A percentile compares a stretch with the other conserved stretches of the same genome.
These are phyloP conservation scores for Stylophora pistillata DNA, from an alignment of 64 coral and sea anemone genomes.

Conservation along the genomic window DNA sequence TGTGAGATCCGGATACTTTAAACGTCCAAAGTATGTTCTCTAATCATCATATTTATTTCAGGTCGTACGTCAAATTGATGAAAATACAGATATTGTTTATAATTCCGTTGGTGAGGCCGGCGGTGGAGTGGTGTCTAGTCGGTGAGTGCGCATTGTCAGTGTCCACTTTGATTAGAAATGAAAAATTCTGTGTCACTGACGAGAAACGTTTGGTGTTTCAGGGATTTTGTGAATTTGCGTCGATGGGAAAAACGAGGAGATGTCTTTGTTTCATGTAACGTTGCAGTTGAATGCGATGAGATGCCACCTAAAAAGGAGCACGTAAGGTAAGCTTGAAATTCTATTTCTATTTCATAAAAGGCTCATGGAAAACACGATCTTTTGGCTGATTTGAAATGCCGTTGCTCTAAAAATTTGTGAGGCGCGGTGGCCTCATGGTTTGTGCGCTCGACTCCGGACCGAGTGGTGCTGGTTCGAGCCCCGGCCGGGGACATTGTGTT, in stretches of 20 bases:
- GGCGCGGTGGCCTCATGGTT: too few species aligned
- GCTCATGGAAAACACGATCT: background rate
- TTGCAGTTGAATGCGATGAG: conserved; percentile 43
- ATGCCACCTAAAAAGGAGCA: conserved; percentile 68
- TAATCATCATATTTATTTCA: conserved; percentile 17
- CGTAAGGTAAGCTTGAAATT: conserved; percentile 47
- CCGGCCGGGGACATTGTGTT: too few species aligned
- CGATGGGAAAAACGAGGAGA: conserved; percentile 86
- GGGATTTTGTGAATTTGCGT: conserved; percentile 89
- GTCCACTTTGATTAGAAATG: too few species aligned
- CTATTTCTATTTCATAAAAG: background rate
- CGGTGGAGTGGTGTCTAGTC: conserved; percentile 71
- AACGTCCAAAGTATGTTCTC: background rate
- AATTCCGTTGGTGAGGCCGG: conserved; percentile 55
- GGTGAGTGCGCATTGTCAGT: conserved; percentile 29
- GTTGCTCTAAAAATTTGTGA: background rate
- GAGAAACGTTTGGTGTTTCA: conserved; percentile 19
- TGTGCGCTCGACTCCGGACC: too few species aligned
- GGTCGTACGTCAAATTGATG: conserved; percentile 80
- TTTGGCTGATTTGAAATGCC: background rate
- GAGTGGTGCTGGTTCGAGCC: too few species aligned
- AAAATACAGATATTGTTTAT: conserved; percentile 79
- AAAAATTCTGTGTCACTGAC: background rate
- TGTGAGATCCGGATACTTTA: too few species aligned
- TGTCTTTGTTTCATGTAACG: conserved; percentile 75